These are phyloP conservation scores for Hormiphora californensis DNA, from an alignment of 37 sponge, comb jelly and placozoan genomes.

Conservation along the genomic window DNA sequence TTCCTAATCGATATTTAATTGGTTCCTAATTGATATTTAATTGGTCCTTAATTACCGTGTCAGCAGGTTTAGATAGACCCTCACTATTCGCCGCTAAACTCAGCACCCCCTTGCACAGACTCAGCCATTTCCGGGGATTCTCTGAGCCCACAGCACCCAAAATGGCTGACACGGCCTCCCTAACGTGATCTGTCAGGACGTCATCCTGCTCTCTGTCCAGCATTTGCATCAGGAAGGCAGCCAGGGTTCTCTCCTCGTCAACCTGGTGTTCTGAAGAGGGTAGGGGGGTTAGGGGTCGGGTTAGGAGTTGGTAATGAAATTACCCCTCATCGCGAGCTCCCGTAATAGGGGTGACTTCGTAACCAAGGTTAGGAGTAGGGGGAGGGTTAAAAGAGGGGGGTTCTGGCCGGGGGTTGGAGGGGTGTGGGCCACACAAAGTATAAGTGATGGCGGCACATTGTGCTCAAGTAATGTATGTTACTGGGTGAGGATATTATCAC, in stretches of 20 bases:
- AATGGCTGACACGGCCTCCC: slow-evolving; percentile 79
- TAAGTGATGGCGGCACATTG: no score
- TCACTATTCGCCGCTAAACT: slow-evolving; percentile 53
- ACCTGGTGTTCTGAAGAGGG: neutral
- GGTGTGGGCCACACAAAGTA: no score
- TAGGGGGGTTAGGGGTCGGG: no score
- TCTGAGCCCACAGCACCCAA: slow-evolving; percentile 66
- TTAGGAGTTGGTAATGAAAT: no score
- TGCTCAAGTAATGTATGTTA: no score
- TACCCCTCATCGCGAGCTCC: no score
- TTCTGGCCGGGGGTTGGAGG: neutral
- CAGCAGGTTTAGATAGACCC: neutral
- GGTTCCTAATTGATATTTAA: no score
- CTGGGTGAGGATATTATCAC: no score
- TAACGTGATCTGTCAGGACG: slow-evolving; percentile 64
- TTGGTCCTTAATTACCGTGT: neutral
- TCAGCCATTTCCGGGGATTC: slow-evolving; percentile 79
- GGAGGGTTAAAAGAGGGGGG: neutral
- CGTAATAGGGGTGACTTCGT: no score
- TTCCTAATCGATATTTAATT: no score
- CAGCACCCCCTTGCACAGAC: slow-evolving; percentile 73
- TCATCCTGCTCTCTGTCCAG: slow-evolving; percentile 73
- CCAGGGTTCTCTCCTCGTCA: neutral
- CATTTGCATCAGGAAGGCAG: slow-evolving; percentile 58
- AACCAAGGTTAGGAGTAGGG: neutral